Base-by-base conservation (phyloP, 2,888 invertebrate genomes). In the Eutolmus rufibarbis region DNA sequence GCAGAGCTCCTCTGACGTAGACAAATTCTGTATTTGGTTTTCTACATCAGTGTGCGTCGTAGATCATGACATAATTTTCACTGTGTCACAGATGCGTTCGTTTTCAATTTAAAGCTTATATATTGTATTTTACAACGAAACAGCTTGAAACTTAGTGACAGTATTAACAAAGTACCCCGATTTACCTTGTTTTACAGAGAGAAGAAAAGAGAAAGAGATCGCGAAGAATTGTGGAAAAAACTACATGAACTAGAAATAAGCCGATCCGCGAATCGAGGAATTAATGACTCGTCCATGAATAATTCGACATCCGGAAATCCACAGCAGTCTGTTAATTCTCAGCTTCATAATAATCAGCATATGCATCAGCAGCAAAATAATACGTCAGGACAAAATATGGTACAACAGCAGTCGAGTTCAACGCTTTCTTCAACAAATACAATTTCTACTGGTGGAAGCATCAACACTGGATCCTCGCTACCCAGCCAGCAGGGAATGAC, bases 181-280 rank as follows among this genome's bases (percentile, higher is more conserved):
- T 66, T 66, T 66, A 19, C 28, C 74, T 76, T 34, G 74, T 57
- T 57, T 89, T 88, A 3, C 86, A 93, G 93, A 92, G 93, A 93
- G 89, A 93, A 93, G 89, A 93, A 93, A 89, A 91, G 95, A 94
- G 97, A 93, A 97, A 98, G 95, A 96, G 98, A 94, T 97, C 99
- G 95, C 94, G 98, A 98, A 93, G 99, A 99, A 93, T 94, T 99
- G 93, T 99, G 99, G 99, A 97, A 97, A 94, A 96, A 96, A 94
- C 94, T 98, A 93, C 96, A 96, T 91, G 97, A 98, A 94, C 95
- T 98, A 94, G 97, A 98, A 95, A 94, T 97, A 92, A 94, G 94
- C 93, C 92, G 93, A 90, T 86, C 89, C 87, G 91, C 92, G 89
- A 92, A 90, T 90, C 91, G 91, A 90, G 91, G 90, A 89, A 88